These are phyloP conservation scores for Ctenicera cuprea DNA, from an alignment of 2,888 invertebrate genomes.

Conservation along the genomic window DNA sequence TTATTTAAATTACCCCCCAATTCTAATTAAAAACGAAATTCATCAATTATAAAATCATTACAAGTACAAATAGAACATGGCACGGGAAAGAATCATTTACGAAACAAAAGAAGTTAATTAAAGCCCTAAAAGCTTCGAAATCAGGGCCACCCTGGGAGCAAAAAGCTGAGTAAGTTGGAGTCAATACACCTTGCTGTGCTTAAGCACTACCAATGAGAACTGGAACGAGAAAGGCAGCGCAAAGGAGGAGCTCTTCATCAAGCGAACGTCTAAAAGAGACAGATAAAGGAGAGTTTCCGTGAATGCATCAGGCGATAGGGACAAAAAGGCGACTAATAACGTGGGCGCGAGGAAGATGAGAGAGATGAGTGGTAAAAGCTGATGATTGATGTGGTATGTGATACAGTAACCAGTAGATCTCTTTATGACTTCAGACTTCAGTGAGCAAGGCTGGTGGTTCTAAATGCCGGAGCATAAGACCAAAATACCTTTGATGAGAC, in stretches of 20 bases:
- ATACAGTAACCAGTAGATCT: slow-evolving; percentile 58
- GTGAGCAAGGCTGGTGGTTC: slow-evolving; percentile 38
- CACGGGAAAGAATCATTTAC: slow-evolving; percentile 2
- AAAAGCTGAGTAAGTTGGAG: not conserved
- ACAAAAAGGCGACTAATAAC: slow-evolving; percentile 43
- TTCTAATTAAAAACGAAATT: not conserved
- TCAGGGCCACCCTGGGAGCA: not conserved
- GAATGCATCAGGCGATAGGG: slow-evolving; percentile 10
- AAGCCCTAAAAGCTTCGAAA: slow-evolving; percentile 15
- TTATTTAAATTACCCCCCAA: not conserved
- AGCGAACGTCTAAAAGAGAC: slow-evolving; percentile 1
- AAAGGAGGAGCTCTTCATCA: not conserved
- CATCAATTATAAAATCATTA: slow-evolving; percentile 11
- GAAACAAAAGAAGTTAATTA: slow-evolving; percentile 22
- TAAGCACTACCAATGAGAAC: slow-evolving; percentile 6
- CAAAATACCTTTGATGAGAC: slow-evolving; percentile 47
- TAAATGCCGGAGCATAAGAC: slow-evolving; percentile 32
- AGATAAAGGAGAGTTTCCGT: not conserved
- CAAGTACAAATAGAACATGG: slow-evolving; percentile 8
- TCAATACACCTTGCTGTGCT: slow-evolving; percentile 18
- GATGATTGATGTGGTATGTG: slow-evolving; percentile 61
- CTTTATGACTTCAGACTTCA: slow-evolving; percentile 57
- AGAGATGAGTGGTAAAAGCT: slow-evolving; percentile 57
- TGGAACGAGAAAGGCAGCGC: slow-evolving; percentile 13
- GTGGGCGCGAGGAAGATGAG: slow-evolving; percentile 44